Evolutionary conservation across 2,113 vertebrate species (phyloP).

Genomic region (Phocoena phocoena): DNA sequence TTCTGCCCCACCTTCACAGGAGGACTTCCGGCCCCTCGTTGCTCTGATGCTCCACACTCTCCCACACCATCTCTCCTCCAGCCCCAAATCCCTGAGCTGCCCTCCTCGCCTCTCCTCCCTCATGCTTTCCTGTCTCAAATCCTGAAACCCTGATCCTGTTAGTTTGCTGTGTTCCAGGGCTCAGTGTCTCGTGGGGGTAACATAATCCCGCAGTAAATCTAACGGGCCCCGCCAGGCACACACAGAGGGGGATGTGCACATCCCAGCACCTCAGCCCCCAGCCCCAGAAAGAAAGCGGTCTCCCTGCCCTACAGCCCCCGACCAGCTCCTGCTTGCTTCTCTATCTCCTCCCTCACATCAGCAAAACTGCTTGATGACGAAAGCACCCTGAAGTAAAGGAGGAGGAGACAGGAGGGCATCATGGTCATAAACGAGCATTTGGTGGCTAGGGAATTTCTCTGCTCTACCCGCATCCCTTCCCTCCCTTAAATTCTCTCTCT

Average conservation of each 20-base stretch:
- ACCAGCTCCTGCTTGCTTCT: neutral
- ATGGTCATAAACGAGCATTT: constrained; percentile 9
- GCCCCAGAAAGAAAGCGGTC: neutral
- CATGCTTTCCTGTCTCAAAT: constrained; percentile 83
- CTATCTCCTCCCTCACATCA: constrained; percentile 18
- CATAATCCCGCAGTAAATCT: constrained; percentile 86
- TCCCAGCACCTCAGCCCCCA: constrained; percentile 63
- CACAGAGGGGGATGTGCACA: constrained; percentile 43
- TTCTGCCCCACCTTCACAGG: neutral
- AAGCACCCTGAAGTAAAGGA: constrained; percentile 69
- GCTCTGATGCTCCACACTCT: constrained; percentile 54
- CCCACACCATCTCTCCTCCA: constrained; percentile 49
- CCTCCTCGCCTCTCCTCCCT: constrained; percentile 77
- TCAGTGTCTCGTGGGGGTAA: constrained; percentile 82
- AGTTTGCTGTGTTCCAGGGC: constrained; percentile 83
- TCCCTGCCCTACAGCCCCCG: neutral
- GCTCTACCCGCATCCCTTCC: neutral
- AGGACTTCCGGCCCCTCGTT: neutral
- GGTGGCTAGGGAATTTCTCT: constrained; percentile 8
- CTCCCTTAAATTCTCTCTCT: neutral
- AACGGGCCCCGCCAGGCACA: constrained; percentile 72
- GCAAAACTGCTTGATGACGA: constrained; percentile 65
- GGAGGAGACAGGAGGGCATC: constrained; percentile 47
- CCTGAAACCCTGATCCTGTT: constrained; percentile 88
- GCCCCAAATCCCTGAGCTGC: constrained; percentile 63